Base-by-base conservation (phyloP, 1,140 invertebrate species). In the Spodoptera litura region DNA sequence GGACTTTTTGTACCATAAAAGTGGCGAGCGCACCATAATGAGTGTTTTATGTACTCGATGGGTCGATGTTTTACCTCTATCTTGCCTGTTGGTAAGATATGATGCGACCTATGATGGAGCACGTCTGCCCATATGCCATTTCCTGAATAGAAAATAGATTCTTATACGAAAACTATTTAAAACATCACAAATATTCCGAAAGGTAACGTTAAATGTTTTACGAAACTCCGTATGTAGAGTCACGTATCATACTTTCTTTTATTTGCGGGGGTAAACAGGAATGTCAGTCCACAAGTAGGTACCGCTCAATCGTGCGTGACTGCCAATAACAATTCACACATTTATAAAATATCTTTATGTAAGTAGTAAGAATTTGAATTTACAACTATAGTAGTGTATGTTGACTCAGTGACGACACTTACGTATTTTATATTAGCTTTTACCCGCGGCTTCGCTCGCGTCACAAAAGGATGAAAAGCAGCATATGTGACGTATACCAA, bases 291-390 rank as follows among this genome's bases (percentile, higher is more conserved):
- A 44, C 38, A 44, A 44, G 13, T 56, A 56, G 56, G 68, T 61
- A 74, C 68, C 53, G 44, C 55, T 61, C 56, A 74, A 49, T 51
- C 71, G 56, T 74, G 71, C 71, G 56, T 74, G 71, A 52, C 71
- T 44, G 12, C 6, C 71, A 74, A 74, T 74, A 61, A 12, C 38
- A 44, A 44, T 44, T 44, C 38, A 44, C 38, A 44, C 38, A 44
- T 44, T 44, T 44, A 44, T 44, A 44, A 44, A 44, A 44, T 44
- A 44, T 44, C 38, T 31, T 31, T 44, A 44, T 44, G 38, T 31
- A 31, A 10, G 66, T 74, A 74, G 56, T 74, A 74, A 59, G 3
- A 44, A 74, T 59, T 59, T 27, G 12, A 20, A 51, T 74, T 74
- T 74, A 49, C 56, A 27, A 74, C 55, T 58, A 44, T 2, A 27